Base-by-base conservation (phyloP, 2,888 invertebrate genomes). In the Stramonita haemastoma region DNA sequence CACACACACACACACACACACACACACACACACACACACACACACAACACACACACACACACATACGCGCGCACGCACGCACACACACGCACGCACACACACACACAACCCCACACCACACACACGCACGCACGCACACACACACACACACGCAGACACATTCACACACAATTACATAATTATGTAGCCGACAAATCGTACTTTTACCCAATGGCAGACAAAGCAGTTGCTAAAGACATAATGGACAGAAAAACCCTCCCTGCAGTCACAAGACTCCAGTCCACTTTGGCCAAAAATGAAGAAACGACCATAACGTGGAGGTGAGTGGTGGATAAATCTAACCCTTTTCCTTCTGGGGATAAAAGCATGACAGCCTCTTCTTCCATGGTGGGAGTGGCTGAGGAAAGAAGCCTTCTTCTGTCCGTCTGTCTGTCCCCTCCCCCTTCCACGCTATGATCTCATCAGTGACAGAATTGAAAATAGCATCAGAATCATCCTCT, bases 251-350 rank as follows among this genome's bases (percentile, higher is more conserved):
- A 73, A 73, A n/a, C 73, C n/a, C n/a, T n/a, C n/a, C 26, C n/a
- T 13, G n/a, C 26, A n/a, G 11, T n/a, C 73, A n/a, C 73, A n/a
- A 26, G n/a, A n/a, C 73, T 73, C 73, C 13, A n/a, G 73, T 22
- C 73, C 73, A 73, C n/a, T 73, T 73, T 73, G 73, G 73, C 73
- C n/a, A n/a, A 73, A 73, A 73, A 73, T 73, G 73, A 73, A 73
- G 73, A 73, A 73, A 73, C 8, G 73, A 8, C 73, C 73, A 73
- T 73, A n/a, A 11, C 26, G n/a, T n/a, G 73, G n/a, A 73, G n/a
- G 46, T 5, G 73, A 73, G 73, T 46, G 46, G 73, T 8, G 73
- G 73, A 73, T 73, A 73, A 73, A 73, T 73, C 26, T n/a, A 73
- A n/a, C n/a, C n/a, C 13, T n/a, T 73, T 73, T 13, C 73, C 73